A percentile compares a stretch with the other conserved stretches of the same genome.
phyloP scores from a whole-genome alignment of 2,113 vertebrate genomes.

The Cynocephalus volans region DNA sequence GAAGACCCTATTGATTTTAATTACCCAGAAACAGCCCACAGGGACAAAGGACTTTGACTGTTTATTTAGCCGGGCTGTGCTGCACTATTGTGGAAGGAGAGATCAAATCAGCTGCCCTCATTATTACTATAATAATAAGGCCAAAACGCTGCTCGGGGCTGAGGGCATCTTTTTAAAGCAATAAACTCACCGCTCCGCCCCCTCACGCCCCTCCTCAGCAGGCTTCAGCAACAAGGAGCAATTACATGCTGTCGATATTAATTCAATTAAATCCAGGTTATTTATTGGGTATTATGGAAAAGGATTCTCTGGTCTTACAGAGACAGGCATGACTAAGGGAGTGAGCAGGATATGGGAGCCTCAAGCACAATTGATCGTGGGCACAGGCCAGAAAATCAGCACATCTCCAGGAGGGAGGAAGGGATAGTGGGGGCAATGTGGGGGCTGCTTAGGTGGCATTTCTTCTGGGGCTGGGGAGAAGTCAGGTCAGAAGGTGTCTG shows the following conservation, averaged over 20 bases:
- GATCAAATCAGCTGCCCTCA: conserved; percentile 97
- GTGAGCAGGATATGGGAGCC: background rate
- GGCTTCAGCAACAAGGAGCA: conserved; percentile 88
- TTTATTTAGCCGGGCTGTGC: conserved; percentile 94
- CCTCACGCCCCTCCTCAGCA: conserved; percentile 75
- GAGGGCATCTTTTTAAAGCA: conserved; percentile 85
- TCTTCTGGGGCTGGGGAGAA: fast-evolving
- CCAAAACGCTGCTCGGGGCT: conserved; percentile 92
- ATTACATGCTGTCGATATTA: conserved; percentile 92
- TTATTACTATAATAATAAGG: conserved; percentile 98
- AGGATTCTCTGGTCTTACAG: conserved; percentile 67
- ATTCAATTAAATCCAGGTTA: conserved; percentile 90
- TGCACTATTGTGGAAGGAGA: conserved; percentile 94
- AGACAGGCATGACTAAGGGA: background rate
- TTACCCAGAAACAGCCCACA: conserved; percentile 97
- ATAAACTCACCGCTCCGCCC: conserved; percentile 86
- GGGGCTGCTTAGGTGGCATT: fast-evolving
- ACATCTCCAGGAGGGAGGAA: fast-evolving
- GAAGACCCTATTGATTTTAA: conserved; percentile 99
- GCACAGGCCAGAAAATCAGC: background rate
- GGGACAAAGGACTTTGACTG: conserved; percentile 96
- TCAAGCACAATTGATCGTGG: background rate
- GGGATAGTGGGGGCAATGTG: fast-evolving
- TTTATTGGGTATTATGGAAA: conserved; percentile 86
- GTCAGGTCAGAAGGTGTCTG: fast-evolving